Evolutionary conservation across 2,888 invertebrate genomes (phyloP), one percentile per base, ranked within the genome.

Genomic region (Polydrusus cervinus): DNA sequence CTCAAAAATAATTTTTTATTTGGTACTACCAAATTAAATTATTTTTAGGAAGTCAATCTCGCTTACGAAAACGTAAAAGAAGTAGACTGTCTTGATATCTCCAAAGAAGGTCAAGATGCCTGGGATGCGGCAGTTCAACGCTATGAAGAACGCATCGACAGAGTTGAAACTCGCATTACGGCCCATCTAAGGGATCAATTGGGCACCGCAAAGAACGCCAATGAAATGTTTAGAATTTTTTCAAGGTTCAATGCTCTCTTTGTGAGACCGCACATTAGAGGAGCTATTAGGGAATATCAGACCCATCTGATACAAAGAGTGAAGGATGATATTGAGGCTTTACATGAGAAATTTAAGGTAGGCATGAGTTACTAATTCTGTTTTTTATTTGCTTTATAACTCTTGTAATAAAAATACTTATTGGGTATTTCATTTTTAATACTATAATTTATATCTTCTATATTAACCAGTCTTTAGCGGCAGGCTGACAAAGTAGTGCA

Each of bases 161-260:
- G 98, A 75, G 99, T 99, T 2, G 99, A 99, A 89, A 96, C 98
- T 0, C 92, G 98, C 79, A 99, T 99, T 82, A 99, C 99, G 0
- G 97, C 98, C 0, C 96, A 98, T 85, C 91, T 99, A 6, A 92
- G 99, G 74, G 99, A 99, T 88, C 99, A 99, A 87, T 90, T 99
- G 45, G 99, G 78, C 66, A 98, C 97, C 0, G 99, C 99, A 0
- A 98, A 98, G 88, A 99, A 99, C 89, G 99, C 99, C 18, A 99
- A 99, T 86, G 99, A 99, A 87, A 99, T 99, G 99, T 99, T 99
- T 89, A 92, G 98, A 71, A 99, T 99, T 83, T 96, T 96, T 89
- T 98, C 98, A 0, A 93, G 99, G 16, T 99, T 99, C 89, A 99
- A 99, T 88, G 99, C 99, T 0, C 89, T 99, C 65, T 99, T 99